Evolutionary conservation across 2,888 invertebrate species (phyloP), one percentile per base, ranked within the genome.

Genomic region (Scaptomyza polygonia): DNA sequence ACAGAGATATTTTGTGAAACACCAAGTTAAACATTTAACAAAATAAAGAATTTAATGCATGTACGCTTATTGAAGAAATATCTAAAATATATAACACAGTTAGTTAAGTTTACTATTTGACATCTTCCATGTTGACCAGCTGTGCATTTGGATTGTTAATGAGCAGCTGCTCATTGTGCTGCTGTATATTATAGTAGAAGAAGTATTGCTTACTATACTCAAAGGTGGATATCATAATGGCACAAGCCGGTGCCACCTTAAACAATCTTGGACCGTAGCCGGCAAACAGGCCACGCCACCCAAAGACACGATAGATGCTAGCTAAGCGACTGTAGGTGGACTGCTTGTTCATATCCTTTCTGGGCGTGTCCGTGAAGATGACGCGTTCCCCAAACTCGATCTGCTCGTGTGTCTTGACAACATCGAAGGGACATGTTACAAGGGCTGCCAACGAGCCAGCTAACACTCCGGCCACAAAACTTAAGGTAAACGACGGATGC

Each of bases 171-270:
- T 88, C 74, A 47, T 88, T 72, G 52, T 86, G 88, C 72, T 93
- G 92, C 70, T 92, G 91, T 7, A 93, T 90, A 72, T 94, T 93
- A 89, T 94, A 93, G 89, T 93, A 91, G 92, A 94, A 94, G 90
- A 97, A 97, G 90, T 96, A 97, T 62, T 94, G 93, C 92, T 99
- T 99, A 76, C 97, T 97, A 90, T 97, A 97, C 93, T 99, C 99
- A 90, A 98, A 99, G 0, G 97, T 96, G 4, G 98, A 96, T 79
- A 99, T 99, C 99, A 99, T 99, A 25, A 99, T 98, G 5, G 99
- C 99, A 91, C 99, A 99, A 0, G 99, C 98, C 1, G 99, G 99
- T 3, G 98, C 97, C 3, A 99, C 98, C 93, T 99, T 99, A 12
- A 97, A 94, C 71, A 99, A 92, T 71, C 99, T 93, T 0, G 99